phyloP scores from a whole-genome alignment of 2,113 vertebrate genomes.

The Eretmochelys imbricata region DNA sequence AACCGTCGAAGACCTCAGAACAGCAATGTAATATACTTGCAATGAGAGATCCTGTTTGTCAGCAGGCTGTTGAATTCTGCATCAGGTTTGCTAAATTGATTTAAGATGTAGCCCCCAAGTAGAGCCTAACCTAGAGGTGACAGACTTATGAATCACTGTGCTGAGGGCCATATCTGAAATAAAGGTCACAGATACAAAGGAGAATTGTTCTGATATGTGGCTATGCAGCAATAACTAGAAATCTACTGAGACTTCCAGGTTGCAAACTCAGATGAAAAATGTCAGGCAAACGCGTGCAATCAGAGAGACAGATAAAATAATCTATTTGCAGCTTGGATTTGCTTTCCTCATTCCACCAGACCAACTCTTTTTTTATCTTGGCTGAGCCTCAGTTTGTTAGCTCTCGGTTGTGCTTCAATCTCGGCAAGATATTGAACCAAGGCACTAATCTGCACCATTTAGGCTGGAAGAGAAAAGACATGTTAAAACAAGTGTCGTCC shows the following conservation, averaged over 20 bases:
- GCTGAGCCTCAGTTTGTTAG: conserved; percentile 3
- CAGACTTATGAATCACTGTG: fast-evolving
- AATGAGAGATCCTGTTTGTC: background rate
- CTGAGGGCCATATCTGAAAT: background rate
- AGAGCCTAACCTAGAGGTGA: background rate
- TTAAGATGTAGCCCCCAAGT: background rate
- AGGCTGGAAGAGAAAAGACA: background rate
- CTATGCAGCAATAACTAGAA: fast-evolving
- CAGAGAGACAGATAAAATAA: background rate
- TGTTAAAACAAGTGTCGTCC: background rate
- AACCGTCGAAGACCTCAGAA: background rate
- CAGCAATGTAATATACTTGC: background rate
- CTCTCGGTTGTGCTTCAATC: background rate
- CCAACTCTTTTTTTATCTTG: background rate
- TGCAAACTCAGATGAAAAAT: background rate
- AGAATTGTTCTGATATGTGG: background rate
- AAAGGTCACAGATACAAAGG: fast-evolving
- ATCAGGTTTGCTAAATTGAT: background rate
- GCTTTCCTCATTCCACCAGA: background rate
- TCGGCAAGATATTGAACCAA: background rate
- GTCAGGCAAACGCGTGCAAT: background rate
- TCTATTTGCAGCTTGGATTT: background rate
- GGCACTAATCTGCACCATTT: background rate
- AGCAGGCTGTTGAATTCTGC: background rate
- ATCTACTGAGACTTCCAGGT: background rate